Evolutionary conservation across 92 coral and sea anemone species (phyloP), one percentile per base, ranked within the genome.

Genomic region (Porites divaricata): DNA sequence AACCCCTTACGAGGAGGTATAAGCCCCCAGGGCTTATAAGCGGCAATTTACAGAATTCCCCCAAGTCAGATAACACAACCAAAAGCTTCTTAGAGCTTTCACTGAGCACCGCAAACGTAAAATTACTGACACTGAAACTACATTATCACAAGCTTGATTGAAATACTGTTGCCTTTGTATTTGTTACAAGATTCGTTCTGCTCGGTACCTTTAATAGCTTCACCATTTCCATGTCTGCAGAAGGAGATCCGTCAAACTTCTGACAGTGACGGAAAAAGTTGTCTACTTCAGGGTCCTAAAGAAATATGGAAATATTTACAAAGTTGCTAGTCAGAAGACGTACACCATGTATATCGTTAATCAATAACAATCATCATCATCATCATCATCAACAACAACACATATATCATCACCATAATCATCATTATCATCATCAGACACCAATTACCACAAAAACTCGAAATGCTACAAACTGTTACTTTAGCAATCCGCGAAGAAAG

Each of bases 231-330:
- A 91, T 74, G 76, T 97, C 99, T 49, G 95, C 89, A 7, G 93
- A 14, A 15, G 97, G 93, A 3, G 98, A 81, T 21, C 94, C 98
- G 57, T 91, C 95, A 63, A 95, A 91, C 81, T 67, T 93, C 72
- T 95, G 94, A 80, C 98, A 95, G 80, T 97, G 99, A 35, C 93
- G 81, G 85, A 96, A 96, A 62, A 96, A 93, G 72, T 94, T 90
- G 83, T 96, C 96, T 41, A 96, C 97, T 17, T 93, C 93, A 10
- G 92, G 90, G 84, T 94, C 95, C 99, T 96, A 78, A 17, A 50
- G 16, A 13, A 13, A 11, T 23, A 75, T 56, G 6, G 24, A 53
- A 23, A 5, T 0, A 16, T 2, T 61, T n/a, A 61, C 20, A 16
- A 8, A 61, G 65, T 4, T 19, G 9, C 13, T 15, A 9, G 3